Evolutionary conservation across 2,888 invertebrate species (phyloP).

Genomic region (Tetrapedia diversipes): DNA sequence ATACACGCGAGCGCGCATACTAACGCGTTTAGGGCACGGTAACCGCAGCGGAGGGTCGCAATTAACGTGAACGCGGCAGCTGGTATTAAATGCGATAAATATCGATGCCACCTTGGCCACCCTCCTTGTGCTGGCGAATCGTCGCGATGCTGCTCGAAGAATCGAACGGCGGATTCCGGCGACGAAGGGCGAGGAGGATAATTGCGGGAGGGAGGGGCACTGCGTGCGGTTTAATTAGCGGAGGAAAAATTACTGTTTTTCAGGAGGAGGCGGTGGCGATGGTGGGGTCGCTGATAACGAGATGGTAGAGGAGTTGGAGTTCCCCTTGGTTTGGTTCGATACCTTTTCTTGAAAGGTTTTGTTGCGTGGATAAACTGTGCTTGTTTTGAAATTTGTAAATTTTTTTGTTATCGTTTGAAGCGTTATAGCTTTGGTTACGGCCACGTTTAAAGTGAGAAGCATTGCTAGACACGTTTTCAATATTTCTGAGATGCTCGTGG

Average conservation of each 20-base stretch:
- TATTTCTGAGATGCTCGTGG: too few relatives aligned
- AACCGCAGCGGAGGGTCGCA: constrained; percentile 41
- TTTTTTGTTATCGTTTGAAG: too few relatives aligned
- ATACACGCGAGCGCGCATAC: constrained; percentile 2
- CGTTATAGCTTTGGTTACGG: too few relatives aligned
- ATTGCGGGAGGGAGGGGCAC: constrained; percentile 25
- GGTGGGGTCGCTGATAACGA: too few relatives aligned
- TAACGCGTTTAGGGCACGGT: too few relatives aligned
- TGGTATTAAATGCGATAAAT: constrained; percentile 61
- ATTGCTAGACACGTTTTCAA: too few relatives aligned
- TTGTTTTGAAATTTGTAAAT: too few relatives aligned
- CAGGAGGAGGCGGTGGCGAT: background rate
- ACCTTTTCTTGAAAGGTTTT: too few relatives aligned
- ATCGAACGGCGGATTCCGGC: constrained; percentile 3
- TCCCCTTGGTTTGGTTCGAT: too few relatives aligned
- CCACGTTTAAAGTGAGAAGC: too few relatives aligned
- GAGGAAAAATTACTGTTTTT: constrained; percentile 17
- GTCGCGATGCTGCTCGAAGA: constrained; percentile 19
- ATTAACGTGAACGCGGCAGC: constrained; percentile 55
- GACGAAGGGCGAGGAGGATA: constrained; percentile 18
- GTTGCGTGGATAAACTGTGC: too few relatives aligned
- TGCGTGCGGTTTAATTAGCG: constrained; percentile 39
- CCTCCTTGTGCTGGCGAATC: background rate
- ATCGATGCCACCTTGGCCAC: constrained; percentile 48
- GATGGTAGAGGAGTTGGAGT: too few relatives aligned